Base-by-base conservation (phyloP, 2,113 vertebrate genomes). In the Tetrax tetrax region DNA sequence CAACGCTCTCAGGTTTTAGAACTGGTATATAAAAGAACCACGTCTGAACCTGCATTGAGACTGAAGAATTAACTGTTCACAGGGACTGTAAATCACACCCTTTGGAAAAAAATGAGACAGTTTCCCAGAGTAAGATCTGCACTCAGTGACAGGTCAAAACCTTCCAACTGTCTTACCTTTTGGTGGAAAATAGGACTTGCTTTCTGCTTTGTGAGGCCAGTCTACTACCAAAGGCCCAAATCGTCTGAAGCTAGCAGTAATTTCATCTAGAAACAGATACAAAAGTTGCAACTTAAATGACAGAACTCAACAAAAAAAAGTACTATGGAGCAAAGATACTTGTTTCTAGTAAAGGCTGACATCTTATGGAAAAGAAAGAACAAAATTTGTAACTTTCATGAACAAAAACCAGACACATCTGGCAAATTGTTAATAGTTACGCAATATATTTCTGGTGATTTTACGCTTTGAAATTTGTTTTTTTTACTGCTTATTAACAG, bases 151-250 rank as follows among this genome's bases (percentile, higher is more conserved):
- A 78, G 21, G 28, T 71, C 29, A 89, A 78, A 82, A 43, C 8
- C 23, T 76, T 92, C 27, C 31, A 63, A 63, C 4, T 47, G 14
- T 85, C 94, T 94, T 99, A 99, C 99, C 99, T 99, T 99, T 99
- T 68, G 99, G 99, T 90, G 99, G 99, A 95, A 99, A 99, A 97
- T 99, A 99, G 72, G 99, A 99, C 88, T 99, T 99, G 98, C 99
- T 99, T 98, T 99, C 99, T 56, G 99, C 99, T 98, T 99, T 99
- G 97, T 99, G 99, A 60, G 99, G 99, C 99, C 99, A 99, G 95
- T 99, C 99, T 81, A 99, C 99, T 77, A 99, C 99, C 98, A 99
- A 98, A 97, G 99, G 99, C 65, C 99, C 99, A 74, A 99, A 99
- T 95, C 99, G 98, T 75, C 99, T 98, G 98, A 99, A 99, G 96